phyloP scores from a whole-genome alignment of 2,113 vertebrate genomes.

The Amblyopsis rosae region DNA sequence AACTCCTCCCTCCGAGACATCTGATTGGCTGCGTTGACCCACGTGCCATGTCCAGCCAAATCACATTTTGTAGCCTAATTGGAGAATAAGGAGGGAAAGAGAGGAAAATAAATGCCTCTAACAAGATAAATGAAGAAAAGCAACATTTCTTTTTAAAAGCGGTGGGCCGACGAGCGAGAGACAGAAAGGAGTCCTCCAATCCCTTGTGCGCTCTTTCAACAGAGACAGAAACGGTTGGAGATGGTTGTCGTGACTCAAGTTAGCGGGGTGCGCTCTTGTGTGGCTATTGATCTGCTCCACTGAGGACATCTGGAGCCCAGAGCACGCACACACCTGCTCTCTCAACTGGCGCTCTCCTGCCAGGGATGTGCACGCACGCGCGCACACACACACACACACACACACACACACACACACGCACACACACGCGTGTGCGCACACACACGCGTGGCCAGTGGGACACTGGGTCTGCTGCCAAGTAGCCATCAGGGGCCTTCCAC shows the following conservation, averaged over 20 bases:
- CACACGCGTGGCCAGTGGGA: constrained; percentile 48
- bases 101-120: constrained; percentile 1
- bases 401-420: constrained; percentile 44
- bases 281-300: constrained; percentile 53
- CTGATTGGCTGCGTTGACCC: neutral
- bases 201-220: neutral
- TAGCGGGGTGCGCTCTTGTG: constrained; percentile 46
- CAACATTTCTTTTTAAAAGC: neutral
- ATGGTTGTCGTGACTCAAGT: constrained; percentile 33
- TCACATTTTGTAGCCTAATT: neutral
- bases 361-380: constrained; percentile 9
- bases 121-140: neutral
- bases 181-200: neutral
- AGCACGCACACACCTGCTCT: constrained; percentile 2
- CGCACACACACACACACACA: constrained; percentile 27
- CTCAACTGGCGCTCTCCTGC: constrained; percentile 25
- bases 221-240: neutral
- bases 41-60: neutral
- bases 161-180: neutral
- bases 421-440: constrained; percentile 24
- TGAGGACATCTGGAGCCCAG: constrained; percentile 66
- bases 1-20: neutral
- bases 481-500: constrained; percentile 67
- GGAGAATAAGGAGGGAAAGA: neutral
- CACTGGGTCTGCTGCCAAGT: constrained; percentile 60